phyloP scores from a whole-genome alignment of 2,113 vertebrate species.

The Verasper variegatus region DNA sequence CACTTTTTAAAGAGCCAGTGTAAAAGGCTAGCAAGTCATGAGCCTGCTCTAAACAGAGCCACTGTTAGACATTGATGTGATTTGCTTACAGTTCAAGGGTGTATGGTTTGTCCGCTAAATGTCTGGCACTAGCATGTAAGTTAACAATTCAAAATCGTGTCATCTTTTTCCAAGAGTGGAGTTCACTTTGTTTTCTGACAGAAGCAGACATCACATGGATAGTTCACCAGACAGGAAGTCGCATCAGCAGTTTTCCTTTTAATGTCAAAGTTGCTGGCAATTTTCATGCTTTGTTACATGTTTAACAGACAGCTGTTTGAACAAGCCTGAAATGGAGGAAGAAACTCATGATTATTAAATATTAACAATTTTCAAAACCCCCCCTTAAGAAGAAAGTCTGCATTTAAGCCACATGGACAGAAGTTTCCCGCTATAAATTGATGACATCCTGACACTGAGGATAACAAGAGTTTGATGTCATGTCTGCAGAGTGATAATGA shows the following conservation, averaged over 20 bases:
- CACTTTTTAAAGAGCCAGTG: neutral
- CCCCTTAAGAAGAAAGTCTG: conserved; percentile 1
- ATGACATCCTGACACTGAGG: neutral
- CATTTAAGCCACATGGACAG: neutral
- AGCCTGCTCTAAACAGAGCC: neutral
- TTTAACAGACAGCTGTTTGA: neutral
- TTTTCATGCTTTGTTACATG: conserved; percentile 3
- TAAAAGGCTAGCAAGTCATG: neutral
- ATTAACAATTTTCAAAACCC: conserved; percentile 5
- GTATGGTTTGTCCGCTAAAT: neutral
- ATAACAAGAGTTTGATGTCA: conserved; percentile 17
- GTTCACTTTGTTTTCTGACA: conserved; percentile 1
- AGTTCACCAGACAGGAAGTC: conserved; percentile 45
- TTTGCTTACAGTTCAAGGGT: neutral
- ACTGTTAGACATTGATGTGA: neutral
- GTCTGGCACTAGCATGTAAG: neutral
- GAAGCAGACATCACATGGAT: conserved; percentile 29
- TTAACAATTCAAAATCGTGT: neutral
- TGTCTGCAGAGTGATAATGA: neutral
- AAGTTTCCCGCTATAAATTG: neutral
- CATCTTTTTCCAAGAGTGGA: neutral
- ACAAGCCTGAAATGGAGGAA: neutral
- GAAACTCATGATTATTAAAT: conserved; percentile 3
- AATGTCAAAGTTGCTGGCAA: neutral
- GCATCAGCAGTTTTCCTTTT: conserved; percentile 39